Conservation (phyloP, 1,140 invertebrate species). For the Drosophila malerkotliana region DNA sequence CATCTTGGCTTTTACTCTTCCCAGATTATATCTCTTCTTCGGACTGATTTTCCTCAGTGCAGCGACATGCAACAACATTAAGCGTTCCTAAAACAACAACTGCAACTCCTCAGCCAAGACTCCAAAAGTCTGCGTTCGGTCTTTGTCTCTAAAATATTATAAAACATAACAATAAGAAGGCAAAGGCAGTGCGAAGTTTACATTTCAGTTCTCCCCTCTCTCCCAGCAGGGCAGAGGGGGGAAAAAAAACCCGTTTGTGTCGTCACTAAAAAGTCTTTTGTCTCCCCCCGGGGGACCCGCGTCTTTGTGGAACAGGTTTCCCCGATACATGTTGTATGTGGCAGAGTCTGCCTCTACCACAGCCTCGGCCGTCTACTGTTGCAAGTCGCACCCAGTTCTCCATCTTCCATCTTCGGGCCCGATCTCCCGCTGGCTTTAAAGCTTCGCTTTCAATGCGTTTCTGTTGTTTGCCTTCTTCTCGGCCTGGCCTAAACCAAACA, state of each 20-base stretch:
- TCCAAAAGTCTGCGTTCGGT: conserved; percentile 37
- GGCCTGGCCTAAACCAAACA: conserved; percentile 28
- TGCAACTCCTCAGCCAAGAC: conserved; percentile 22
- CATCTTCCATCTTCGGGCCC: conserved; percentile 27
- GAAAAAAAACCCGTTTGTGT: conserved; percentile 69
- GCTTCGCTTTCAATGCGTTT: conserved; percentile 77
- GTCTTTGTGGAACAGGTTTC: conserved; percentile 59
- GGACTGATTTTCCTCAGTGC: not conserved
- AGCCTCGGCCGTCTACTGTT: conserved; percentile 60
- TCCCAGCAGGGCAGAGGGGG: not conserved
- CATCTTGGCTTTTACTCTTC: not conserved
- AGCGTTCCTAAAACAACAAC: conserved; percentile 6
- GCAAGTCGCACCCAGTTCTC: conserved; percentile 69
- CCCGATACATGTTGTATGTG: conserved; percentile 19
- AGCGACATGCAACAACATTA: conserved; percentile 7
- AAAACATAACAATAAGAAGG: conserved; percentile 81
- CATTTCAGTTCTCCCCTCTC: conserved; percentile 35
- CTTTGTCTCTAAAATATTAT: conserved; percentile 79
- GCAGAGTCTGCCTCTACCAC: conserved; percentile 14
- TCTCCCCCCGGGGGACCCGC: conserved; percentile 28
- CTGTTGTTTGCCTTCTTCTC: conserved; percentile 7
- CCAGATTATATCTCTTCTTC: not conserved
- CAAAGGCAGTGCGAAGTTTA: conserved; percentile 72
- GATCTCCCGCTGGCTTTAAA: conserved; percentile 33
- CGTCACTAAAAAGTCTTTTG: conserved; percentile 68